A percentile compares a stretch with the other conserved stretches of the same genome.
phyloP scores from a whole-genome alignment of 2,888 invertebrate genomes.

The Ochropleura leucogaster region DNA sequence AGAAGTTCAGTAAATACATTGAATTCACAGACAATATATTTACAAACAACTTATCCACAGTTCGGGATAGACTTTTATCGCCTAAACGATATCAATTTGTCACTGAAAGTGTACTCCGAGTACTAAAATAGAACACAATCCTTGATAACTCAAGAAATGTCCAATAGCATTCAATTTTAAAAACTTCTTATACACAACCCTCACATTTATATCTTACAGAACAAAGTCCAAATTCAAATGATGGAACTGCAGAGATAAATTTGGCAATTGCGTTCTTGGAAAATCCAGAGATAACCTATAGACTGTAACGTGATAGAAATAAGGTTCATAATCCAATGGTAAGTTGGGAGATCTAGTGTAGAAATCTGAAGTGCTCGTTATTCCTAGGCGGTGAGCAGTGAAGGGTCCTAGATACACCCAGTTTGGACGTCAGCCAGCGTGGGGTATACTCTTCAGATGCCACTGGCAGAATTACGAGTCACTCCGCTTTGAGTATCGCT shows the following conservation, averaged over 20 bases:
- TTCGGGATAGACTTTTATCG: slow-evolving; percentile 60
- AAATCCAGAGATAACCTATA: not conserved
- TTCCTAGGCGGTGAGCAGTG: slow-evolving; percentile 76
- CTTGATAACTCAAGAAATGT: slow-evolving; percentile 75
- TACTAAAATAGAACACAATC: slow-evolving; percentile 74
- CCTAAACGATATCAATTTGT: slow-evolving; percentile 75
- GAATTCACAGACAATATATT: slow-evolving; percentile 55
- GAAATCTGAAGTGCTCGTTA: slow-evolving; percentile 76
- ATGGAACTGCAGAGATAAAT: slow-evolving; percentile 42
- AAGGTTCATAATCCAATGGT: slow-evolving; percentile 18
- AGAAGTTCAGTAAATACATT: slow-evolving; percentile 51
- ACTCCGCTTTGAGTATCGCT: slow-evolving; percentile 54
- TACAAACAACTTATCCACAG: slow-evolving; percentile 58
- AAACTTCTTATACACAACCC: slow-evolving; percentile 16
- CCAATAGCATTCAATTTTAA: slow-evolving; percentile 63
- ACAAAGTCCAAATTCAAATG: slow-evolving; percentile 38
- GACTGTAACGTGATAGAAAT: not conserved
- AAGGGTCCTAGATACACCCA: slow-evolving; percentile 74
- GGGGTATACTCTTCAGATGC: slow-evolving; percentile 60
- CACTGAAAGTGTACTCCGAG: slow-evolving; percentile 73
- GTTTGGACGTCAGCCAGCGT: slow-evolving; percentile 72
- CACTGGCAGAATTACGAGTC: slow-evolving; percentile 64
- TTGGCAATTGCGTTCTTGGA: slow-evolving; percentile 46
- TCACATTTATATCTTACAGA: slow-evolving; percentile 2
- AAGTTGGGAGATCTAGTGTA: slow-evolving; percentile 23